Base-by-base conservation (phyloP, 2,113 vertebrate genomes). In the Apodemus sylvaticus region DNA sequence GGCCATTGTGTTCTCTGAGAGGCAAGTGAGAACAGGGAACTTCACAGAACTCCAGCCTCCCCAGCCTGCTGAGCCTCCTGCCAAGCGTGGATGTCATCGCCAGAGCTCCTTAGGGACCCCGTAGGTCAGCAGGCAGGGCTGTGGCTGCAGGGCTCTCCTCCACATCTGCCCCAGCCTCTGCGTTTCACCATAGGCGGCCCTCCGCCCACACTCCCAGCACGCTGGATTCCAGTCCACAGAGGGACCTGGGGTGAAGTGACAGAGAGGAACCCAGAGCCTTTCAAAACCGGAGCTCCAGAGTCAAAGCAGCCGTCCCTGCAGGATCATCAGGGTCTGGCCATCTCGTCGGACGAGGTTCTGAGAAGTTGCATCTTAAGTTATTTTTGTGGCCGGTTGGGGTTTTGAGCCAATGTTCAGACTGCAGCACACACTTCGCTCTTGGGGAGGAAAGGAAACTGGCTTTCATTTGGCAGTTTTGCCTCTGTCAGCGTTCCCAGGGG, bases 401-500 rank as follows among this genome's bases (percentile, higher is more conserved):
- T 96, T 95, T 97, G 97, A 98, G 96, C 62, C 98, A 97, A 83
- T 98, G 98, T 98, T 98, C 98, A 98, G 98, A 97, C 97, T 97
- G 97, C 93, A 96, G 98, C 97, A 98, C 97, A 96, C 97, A 94
- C 96, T 98, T 97, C 97, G 95, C 95, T 97, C 92, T 95, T 95
- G 16, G 91, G 94, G 82, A 89, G 45, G 36, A 11, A 8, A 64
- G 36, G 90, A 79, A 97, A 97, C 98, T 95, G 98, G 98, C 98
- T 98, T 98, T 98, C 98, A 94, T 94, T 97, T 97, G 97, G 95
- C 96, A 48, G 95, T 94, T 97, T 98, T 98, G 97, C 98, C 98
- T 98, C 97, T 94, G 98, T 99, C 98, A 99, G 98, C 98, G 97
- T 98, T 98, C 98, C 97, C 97, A 95, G 91, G 19, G 97, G 98